These are phyloP conservation scores for Scaptomyza cyrtandrae DNA, from an alignment of 2,888 invertebrate species.

Conservation along the genomic window DNA sequence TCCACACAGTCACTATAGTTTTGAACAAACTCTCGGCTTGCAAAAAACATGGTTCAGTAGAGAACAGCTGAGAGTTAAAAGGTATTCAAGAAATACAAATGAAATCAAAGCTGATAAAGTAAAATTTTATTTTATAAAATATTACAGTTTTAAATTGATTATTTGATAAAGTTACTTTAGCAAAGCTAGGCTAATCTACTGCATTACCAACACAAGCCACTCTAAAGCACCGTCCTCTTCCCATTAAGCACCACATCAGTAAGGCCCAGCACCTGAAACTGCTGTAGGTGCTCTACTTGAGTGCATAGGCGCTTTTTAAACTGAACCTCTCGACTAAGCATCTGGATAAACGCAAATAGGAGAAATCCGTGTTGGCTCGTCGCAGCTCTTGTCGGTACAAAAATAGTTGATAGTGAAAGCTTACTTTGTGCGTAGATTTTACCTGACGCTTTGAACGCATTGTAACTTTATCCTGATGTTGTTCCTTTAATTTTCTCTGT, in stretches of 20 bases:
- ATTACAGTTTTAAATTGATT: conserved; percentile 48
- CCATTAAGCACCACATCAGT: conserved; percentile 63
- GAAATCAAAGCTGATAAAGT: conserved; percentile 21
- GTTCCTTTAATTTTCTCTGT: conserved; percentile 21
- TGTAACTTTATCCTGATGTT: conserved; percentile 26
- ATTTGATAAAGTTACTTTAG: conserved; percentile 19
- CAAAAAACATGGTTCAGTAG: too few relatives aligned
- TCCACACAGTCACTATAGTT: too few relatives aligned
- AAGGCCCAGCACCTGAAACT: conserved; percentile 60
- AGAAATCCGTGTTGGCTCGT: conserved; percentile 52
- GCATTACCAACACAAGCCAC: too few relatives aligned
- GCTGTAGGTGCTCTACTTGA: conserved; percentile 68
- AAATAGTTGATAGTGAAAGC: conserved; percentile 57
- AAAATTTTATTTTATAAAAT: conserved; percentile 72
- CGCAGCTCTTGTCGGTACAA: conserved; percentile 70
- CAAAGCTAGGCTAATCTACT: conserved; percentile 9
- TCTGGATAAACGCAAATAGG: conserved; percentile 62
- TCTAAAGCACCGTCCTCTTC: conserved; percentile 55
- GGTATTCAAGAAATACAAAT: neutral
- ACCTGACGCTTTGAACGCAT: conserved; percentile 26
- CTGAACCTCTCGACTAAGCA: conserved; percentile 67
- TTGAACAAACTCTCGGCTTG: too few relatives aligned
- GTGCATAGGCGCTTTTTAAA: conserved; percentile 69
- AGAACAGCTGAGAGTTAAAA: too few relatives aligned
- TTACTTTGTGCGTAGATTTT: conserved; percentile 6